Evolutionary conservation across 92 coral and sea anemone species (phyloP).

Genomic region (Epizoanthus stellaris): DNA sequence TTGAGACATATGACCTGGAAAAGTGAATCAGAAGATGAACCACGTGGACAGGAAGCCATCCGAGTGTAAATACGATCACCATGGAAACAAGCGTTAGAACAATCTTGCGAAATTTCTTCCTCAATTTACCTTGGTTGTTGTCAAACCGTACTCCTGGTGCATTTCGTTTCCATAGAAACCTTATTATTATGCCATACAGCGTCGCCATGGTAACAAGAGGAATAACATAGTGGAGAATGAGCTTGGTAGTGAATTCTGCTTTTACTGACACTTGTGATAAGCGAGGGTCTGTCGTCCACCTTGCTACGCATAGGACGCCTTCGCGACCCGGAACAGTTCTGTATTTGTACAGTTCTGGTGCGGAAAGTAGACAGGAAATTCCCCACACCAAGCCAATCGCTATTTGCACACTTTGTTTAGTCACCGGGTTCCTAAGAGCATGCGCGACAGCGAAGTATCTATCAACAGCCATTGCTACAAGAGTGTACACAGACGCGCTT

Average conservation of each 20-base stretch:
- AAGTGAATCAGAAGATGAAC: conserved; percentile 32
- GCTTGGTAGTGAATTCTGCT: conserved; percentile 14
- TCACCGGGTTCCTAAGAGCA: conserved; percentile 14
- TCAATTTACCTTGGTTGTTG: not conserved
- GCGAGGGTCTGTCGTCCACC: conserved; percentile 17
- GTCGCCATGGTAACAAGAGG: conserved; percentile 18
- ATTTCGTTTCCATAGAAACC: conserved; percentile 1
- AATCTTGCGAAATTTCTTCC: conserved; percentile 2
- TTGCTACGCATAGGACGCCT: not conserved
- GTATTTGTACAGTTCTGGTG: conserved; percentile 29
- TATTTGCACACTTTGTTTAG: not conserved
- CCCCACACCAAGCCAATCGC: not conserved
- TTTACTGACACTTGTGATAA: not conserved
- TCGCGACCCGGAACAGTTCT: not conserved
- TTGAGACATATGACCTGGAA: not conserved
- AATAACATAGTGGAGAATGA: conserved; percentile 10
- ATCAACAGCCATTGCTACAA: conserved; percentile 25
- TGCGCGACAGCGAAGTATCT: conserved; percentile 22
- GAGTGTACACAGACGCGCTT: conserved; percentile 16
- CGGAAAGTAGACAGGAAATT: conserved; percentile 13
- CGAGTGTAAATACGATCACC: conserved; percentile 32
- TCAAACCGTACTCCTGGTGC: not conserved
- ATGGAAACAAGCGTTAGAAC: conserved; percentile 28
- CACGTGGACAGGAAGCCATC: conserved; percentile 31
- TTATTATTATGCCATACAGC: conserved; percentile 9